Evolutionary conservation across 2,888 invertebrate genomes (phyloP).

Genomic region (Eupithecia exiguata): DNA sequence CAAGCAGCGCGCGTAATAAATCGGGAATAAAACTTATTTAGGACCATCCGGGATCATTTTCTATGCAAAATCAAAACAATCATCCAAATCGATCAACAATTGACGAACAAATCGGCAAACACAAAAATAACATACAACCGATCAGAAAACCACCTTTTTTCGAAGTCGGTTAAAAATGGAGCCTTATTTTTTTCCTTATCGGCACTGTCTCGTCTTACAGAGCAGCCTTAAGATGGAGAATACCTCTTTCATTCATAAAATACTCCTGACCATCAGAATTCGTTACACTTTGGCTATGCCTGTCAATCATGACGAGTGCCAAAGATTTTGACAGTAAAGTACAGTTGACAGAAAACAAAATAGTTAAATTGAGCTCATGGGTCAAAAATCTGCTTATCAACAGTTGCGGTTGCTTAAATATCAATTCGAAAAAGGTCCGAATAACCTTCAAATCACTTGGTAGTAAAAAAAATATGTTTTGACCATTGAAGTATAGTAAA

Average conservation of each 20-base stretch:
- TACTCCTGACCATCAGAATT: not conserved
- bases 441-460: not conserved
- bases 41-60: too few relatives aligned
- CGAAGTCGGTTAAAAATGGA: not conserved
- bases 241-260: not conserved
- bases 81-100: too few relatives aligned
- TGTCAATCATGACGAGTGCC: not conserved
- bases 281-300: not conserved
- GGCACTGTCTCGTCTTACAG: not conserved
- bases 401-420: not conserved
- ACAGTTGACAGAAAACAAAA: not conserved
- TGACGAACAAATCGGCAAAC: too few relatives aligned
- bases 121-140: too few relatives aligned
- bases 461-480: not conserved
- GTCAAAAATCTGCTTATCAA: not conserved
- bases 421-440: not conserved
- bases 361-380: not conserved
- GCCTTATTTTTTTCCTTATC: not conserved
- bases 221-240: not conserved
- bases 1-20: too few relatives aligned
- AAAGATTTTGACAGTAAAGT: not conserved
- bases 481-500: not conserved
- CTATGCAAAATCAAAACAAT: too few relatives aligned
- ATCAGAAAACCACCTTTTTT: not conserved
- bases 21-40: too few relatives aligned